Evolutionary conservation across 2,888 invertebrate species (phyloP).

Genomic region (Anoncus sp.): DNA sequence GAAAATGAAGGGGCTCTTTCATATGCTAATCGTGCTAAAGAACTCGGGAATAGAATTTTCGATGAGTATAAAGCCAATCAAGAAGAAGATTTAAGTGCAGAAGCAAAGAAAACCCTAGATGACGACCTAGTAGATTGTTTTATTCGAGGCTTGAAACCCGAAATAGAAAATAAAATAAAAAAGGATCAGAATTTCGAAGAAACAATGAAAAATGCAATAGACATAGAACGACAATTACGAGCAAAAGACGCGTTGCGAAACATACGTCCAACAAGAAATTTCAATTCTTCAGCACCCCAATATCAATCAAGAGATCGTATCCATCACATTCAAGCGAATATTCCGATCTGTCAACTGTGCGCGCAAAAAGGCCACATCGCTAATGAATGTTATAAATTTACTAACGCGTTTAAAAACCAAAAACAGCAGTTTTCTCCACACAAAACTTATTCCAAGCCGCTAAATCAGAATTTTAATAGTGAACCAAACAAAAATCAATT

Average conservation of each 20-base stretch:
- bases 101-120: background rate
- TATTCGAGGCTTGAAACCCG: slow-evolving; percentile 21
- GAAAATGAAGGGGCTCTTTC: slow-evolving; percentile 17
- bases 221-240: slow-evolving; percentile 24
- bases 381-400: slow-evolving; percentile 1
- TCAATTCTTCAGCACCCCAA: background rate
- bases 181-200: slow-evolving; percentile 1
- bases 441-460: background rate
- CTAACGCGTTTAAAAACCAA: background rate
- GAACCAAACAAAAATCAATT: background rate
- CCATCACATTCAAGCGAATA: slow-evolving; percentile 15
- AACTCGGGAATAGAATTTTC: slow-evolving; percentile 22
- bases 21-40: too few relatives aligned
- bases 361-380: slow-evolving; percentile 12
- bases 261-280: background rate
- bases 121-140: too few relatives aligned
- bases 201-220: slow-evolving; percentile 36
- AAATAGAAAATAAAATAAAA: slow-evolving; percentile 23
- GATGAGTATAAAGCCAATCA: background rate
- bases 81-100: background rate
- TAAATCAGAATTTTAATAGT: background rate
- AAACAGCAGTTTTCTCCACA: background rate
- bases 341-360: slow-evolving; percentile 19
- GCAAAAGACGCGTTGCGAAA: slow-evolving; percentile 17
- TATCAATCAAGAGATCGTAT: slow-evolving; percentile 11